phyloP scores from a whole-genome alignment of 2,888 invertebrate genomes.

The Yponomeuta evonymella region DNA sequence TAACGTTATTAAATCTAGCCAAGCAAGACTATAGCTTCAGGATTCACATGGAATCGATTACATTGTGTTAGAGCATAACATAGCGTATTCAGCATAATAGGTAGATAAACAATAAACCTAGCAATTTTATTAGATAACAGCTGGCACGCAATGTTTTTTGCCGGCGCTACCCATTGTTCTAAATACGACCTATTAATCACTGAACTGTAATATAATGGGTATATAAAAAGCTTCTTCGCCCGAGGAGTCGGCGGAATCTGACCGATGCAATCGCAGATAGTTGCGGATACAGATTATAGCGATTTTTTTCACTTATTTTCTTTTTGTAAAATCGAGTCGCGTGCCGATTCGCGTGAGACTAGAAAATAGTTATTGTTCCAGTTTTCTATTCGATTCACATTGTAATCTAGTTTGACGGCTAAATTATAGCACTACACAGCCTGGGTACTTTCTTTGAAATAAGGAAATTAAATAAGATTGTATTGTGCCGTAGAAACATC shows the following conservation, averaged over 20 bases:
- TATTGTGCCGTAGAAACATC: neutral
- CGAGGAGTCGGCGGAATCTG: slow-evolving; percentile 7
- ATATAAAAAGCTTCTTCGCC: slow-evolving; percentile 6
- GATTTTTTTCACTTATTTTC: slow-evolving; percentile 10
- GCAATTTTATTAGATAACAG: slow-evolving; percentile 21
- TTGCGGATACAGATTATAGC: slow-evolving; percentile 9
- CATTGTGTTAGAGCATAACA: slow-evolving; percentile 18
- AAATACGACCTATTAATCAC: slow-evolving; percentile 14
- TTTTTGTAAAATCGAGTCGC: slow-evolving; percentile 23
- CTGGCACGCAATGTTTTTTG: slow-evolving; percentile 15
- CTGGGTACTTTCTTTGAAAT: neutral
- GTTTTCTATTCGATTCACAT: slow-evolving; percentile 25
- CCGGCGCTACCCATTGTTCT: slow-evolving; percentile 15
- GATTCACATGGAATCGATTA: slow-evolving; percentile 14
- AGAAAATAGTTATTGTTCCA: slow-evolving; percentile 29
- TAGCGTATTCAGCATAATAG: slow-evolving; percentile 17
- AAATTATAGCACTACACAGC: slow-evolving; percentile 22
- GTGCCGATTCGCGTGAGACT: slow-evolving; percentile 33
- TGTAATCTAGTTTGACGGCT: slow-evolving; percentile 28
- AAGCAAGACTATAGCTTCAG: neutral
- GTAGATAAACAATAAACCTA: slow-evolving; percentile 9
- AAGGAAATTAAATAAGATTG: neutral
- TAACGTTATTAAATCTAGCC: neutral
- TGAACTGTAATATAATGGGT: slow-evolving; percentile 5
- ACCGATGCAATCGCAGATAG: slow-evolving; percentile 14